These are phyloP conservation scores for Camponotus pennsylvanicus DNA, from an alignment of 1,140 invertebrate species.

Conservation along the genomic window DNA sequence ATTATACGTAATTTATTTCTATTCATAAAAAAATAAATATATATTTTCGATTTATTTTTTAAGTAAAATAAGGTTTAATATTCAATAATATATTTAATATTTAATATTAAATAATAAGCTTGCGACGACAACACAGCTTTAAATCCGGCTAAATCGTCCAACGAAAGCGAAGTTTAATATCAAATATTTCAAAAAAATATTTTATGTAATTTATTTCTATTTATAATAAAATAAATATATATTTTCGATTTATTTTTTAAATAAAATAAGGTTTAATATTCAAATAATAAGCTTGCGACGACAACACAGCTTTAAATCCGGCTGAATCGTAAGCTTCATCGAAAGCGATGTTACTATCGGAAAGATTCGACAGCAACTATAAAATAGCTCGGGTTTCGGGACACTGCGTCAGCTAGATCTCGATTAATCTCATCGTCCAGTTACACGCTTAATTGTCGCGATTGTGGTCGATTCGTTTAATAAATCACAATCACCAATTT, in stretches of 20 bases:
- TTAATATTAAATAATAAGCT: neutral
- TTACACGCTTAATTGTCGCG: constrained; percentile 42
- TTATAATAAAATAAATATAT: no score
- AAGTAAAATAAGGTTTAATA: constrained; percentile 5
- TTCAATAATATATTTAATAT: neutral
- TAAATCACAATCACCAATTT: constrained; percentile 52
- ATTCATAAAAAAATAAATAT: no score
- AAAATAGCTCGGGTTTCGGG: constrained; percentile 18
- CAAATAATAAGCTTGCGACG: neutral
- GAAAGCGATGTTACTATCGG: neutral
- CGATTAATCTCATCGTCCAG: constrained; percentile 36
- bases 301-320: neutral
- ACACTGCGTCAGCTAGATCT: constrained; percentile 23
- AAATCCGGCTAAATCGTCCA: neutral
- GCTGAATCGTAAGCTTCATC: neutral
- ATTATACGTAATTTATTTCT: neutral
- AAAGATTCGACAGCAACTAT: constrained; percentile 36
- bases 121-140: neutral
- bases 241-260: neutral
- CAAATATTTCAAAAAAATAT: no score
- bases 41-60: neutral
- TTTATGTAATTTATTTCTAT: no score
- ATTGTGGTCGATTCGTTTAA: constrained; percentile 67
- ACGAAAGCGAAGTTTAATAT: neutral
- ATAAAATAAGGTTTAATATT: constrained; percentile 7